Conservation (phyloP, 2,888 invertebrate genomes). For the Empis livida region DNA sequence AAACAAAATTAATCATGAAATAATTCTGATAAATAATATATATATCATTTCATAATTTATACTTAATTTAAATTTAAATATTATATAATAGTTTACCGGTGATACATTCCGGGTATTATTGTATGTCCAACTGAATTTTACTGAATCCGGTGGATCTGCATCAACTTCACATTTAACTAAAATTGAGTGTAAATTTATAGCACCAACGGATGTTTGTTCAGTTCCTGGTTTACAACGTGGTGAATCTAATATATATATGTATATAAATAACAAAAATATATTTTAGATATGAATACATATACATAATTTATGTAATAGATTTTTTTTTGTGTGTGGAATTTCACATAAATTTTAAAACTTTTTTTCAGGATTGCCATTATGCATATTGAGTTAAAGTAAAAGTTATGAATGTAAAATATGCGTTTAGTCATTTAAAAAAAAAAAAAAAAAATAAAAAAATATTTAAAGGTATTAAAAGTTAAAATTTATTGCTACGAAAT, state of each 20-base stretch:
- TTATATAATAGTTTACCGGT: conserved; percentile 42
- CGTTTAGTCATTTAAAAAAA: no score
- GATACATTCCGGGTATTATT: conserved; percentile 65
- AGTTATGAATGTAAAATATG: no score
- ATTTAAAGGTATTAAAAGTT: no score
- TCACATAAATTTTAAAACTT: neutral
- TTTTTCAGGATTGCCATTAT: neutral
- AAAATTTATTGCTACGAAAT: no score
- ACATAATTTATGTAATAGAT: neutral
- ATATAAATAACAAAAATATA: neutral
- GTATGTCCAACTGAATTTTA: conserved; percentile 74
- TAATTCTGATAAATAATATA: no score
- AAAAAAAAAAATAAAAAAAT: no score
- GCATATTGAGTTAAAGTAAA: neutral
- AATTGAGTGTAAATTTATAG: conserved; percentile 58
- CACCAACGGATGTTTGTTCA: conserved; percentile 57
- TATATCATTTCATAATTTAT: no score
- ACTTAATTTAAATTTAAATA: neutral
- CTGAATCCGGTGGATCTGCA: conserved; percentile 56
- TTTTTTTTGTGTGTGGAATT: neutral
- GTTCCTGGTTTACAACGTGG: conserved; percentile 64
- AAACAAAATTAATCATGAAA: no score
- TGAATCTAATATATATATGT: conserved; percentile 42
- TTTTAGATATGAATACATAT: neutral
- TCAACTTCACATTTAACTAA: conserved; percentile 69